Evolutionary conservation across 2,888 invertebrate genomes (phyloP).

Genomic region (Apamea anceps): DNA sequence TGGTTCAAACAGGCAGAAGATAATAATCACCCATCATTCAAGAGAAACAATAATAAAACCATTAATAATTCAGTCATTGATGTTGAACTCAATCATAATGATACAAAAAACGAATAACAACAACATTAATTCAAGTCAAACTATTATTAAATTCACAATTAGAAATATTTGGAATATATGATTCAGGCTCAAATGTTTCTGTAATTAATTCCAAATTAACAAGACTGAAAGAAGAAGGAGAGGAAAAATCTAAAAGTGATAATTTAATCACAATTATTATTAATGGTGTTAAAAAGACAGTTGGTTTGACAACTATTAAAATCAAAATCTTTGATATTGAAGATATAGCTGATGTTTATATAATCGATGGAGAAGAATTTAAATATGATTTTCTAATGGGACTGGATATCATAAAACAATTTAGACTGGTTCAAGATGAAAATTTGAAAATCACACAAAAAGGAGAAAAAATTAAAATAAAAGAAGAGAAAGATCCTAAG

Average conservation of each 20-base stretch:
- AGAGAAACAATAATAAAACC: not conserved
- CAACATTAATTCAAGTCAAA: constrained; percentile 6
- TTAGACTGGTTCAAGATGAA: not conserved
- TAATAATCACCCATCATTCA: not conserved
- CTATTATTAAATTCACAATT: not conserved
- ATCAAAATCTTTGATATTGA: constrained; percentile 5
- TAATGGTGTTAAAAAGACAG: not conserved
- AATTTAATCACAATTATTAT: constrained; percentile 1
- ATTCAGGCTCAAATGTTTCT: constrained; percentile 8
- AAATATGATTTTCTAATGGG: constrained; percentile 5
- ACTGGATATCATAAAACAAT: not conserved
- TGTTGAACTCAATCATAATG: not conserved
- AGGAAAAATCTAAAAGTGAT: not conserved
- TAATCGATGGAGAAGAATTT: constrained; percentile 6
- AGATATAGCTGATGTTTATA: not conserved
- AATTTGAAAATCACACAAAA: not conserved
- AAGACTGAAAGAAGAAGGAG: not conserved
- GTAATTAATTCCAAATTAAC: constrained; percentile 7
- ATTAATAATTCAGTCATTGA: not conserved
- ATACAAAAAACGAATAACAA: not conserved
- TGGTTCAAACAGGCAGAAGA: constrained; percentile 1
- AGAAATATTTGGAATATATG: not conserved
- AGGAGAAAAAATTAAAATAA: not conserved
- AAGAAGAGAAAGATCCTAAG: not conserved
- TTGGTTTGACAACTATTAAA: constrained; percentile 1